Percentiles rank a stretch among this genome's conserved stretches.
Conservation (phyloP, 2,113 vertebrate genomes). For the Empidonax traillii region DNA sequence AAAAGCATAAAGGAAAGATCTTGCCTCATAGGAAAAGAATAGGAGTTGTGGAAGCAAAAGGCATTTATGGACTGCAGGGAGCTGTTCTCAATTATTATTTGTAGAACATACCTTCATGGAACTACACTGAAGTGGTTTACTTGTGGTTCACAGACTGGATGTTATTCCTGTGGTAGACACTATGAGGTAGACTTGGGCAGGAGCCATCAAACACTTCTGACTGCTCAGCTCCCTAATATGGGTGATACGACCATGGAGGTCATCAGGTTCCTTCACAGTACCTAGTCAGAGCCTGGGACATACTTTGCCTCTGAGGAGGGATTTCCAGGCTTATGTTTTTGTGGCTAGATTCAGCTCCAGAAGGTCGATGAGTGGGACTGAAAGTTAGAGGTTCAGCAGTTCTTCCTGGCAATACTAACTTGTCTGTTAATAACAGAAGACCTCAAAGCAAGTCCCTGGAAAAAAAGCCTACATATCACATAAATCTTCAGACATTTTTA, state of each 20-base stretch:
- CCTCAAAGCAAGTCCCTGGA: background rate
- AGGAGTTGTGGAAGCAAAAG: background rate
- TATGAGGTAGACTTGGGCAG: background rate
- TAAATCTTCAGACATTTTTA: background rate
- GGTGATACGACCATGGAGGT: background rate
- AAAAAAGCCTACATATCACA: background rate
- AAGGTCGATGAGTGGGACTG: background rate
- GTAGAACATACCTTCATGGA: conserved; percentile 5
- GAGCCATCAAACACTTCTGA: background rate
- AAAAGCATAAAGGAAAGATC: background rate
- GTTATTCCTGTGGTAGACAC: background rate
- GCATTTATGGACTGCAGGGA: background rate
- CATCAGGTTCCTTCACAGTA: background rate
- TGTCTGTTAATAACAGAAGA: background rate
- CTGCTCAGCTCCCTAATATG: background rate
- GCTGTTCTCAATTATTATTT: background rate
- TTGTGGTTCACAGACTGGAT: background rate
- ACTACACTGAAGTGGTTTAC: background rate
- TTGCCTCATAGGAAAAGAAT: background rate
- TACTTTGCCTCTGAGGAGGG: background rate
- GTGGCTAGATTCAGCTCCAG: background rate
- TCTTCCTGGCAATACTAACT: background rate
- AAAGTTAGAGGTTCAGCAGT: background rate
- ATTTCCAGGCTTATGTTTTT: background rate
- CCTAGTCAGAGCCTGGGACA: background rate